Evolutionary conservation across 2,888 invertebrate species (phyloP), one percentile per base, ranked within the genome.

Genomic region (Aspidapion aeneum): DNA sequence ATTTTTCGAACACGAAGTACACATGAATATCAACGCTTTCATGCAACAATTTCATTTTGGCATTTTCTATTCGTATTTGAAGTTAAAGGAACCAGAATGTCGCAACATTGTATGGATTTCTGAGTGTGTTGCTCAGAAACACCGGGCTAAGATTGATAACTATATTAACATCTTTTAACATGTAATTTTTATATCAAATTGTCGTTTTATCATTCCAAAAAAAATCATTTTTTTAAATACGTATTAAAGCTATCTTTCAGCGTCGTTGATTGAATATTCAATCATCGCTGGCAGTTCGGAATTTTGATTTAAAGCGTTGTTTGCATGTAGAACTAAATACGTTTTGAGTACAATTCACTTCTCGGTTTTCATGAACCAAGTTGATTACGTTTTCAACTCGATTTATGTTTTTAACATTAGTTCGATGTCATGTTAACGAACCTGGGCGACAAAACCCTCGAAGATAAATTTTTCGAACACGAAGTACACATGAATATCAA

Each of bases 101-200:
- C 89, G 99, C 72, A 99, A 99, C 82, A 97, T 99, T 78, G 97
- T 99, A 2, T 99, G 99, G 99, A 99, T 99, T 76, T 90, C 98
- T 52, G 99, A 99, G 82, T 99, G 99, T 82, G 98, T 99, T 18
- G 97, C 99, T 61, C 99, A 99, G 81, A 94, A 98, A 77, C 99
- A 99, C 83, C 88, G 98, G 70, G 91, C 98, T 75, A 99, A 99
- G 83, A 99, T 99, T 79, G 99, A 99, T 83, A 98, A 98, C 82
- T 99, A 99, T 86, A 99, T 99, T 84, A 97, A 98, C 70, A 99
- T 99, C 78, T 92, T 97, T 83, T 96, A 93, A 91, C n/a, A n/a
- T n/a, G n/a, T n/a, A n/a, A n/a, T n/a, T n/a, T n/a, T n/a, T n/a
- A n/a, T n/a, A n/a, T n/a, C n/a, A n/a, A n/a, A n/a, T n/a, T n/a